These are phyloP conservation scores for Trichomycterus rosablanca DNA, from an alignment of 2,113 vertebrate genomes.

Conservation along the genomic window DNA sequence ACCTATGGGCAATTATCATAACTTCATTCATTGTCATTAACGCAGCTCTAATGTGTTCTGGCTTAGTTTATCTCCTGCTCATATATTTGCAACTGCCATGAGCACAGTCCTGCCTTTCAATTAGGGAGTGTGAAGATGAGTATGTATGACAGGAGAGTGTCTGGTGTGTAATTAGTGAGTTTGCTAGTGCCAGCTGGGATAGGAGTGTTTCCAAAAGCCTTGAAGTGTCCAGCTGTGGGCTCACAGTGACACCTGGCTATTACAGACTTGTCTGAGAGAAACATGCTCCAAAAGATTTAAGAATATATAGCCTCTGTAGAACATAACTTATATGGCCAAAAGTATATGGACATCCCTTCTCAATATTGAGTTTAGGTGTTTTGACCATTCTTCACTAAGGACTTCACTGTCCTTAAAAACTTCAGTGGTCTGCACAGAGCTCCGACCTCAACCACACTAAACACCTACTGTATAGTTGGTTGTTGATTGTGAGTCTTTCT, in stretches of 20 bases:
- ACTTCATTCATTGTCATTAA: not conserved
- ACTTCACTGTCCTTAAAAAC: too few relatives aligned
- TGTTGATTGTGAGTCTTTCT: too few relatives aligned
- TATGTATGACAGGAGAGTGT: slow-evolving; percentile 11
- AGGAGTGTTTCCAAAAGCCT: slow-evolving; percentile 13
- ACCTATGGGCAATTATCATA: not conserved
- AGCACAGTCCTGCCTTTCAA: slow-evolving; percentile 26
- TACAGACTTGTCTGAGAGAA: not conserved
- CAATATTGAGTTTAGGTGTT: too few relatives aligned
- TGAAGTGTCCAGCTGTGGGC: slow-evolving; percentile 30
- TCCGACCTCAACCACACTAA: too few relatives aligned
- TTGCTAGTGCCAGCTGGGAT: slow-evolving; percentile 28
- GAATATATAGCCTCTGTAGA: not conserved
- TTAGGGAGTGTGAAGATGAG: slow-evolving; percentile 21
- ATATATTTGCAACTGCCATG: slow-evolving; percentile 16
- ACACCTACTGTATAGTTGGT: too few relatives aligned
- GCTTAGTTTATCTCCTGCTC: slow-evolving; percentile 14
- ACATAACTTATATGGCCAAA: too few relatives aligned
- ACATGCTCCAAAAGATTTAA: not conserved
- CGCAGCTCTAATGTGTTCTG: slow-evolving; percentile 7
- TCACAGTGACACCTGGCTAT: slow-evolving; percentile 38
- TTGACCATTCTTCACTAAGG: too few relatives aligned
- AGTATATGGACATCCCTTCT: too few relatives aligned
- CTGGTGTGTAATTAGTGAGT: slow-evolving; percentile 23
- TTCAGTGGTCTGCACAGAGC: too few relatives aligned